These are phyloP conservation scores for Esox niger DNA, from an alignment of 2,113 vertebrate genomes.

Conservation along the genomic window DNA sequence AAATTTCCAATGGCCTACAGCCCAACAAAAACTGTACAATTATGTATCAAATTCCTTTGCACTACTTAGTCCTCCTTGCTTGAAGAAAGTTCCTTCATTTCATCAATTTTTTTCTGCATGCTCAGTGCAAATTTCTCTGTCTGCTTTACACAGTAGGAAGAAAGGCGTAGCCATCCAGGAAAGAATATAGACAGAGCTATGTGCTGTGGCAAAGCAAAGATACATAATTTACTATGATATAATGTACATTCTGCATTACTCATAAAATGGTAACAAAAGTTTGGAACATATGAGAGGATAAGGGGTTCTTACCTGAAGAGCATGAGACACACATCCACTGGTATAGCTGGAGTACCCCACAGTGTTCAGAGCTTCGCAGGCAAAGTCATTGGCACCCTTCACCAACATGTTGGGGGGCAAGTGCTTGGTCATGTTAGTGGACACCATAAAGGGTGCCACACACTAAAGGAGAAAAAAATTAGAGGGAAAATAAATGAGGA, in stretches of 20 bases:
- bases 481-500: neutral
- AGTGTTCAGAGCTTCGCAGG: constrained; percentile 71
- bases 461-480: constrained; percentile 54
- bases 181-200: constrained; percentile 47
- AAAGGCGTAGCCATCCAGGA: constrained; percentile 63
- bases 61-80: constrained; percentile 38
- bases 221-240: no score
- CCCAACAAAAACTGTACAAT: neutral
- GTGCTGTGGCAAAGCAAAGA: constrained; percentile 42
- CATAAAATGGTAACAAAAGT: no score
- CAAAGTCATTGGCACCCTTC: constrained; percentile 57
- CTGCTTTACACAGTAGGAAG: constrained; percentile 45
- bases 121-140: neutral
- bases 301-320: constrained; percentile 66
- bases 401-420: constrained; percentile 27
- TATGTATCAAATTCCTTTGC: neutral
- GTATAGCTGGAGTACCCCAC: constrained; percentile 71
- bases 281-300: neutral
- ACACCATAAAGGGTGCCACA: constrained; percentile 68
- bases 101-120: neutral
- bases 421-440: constrained; percentile 73
- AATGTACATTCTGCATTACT: no score
- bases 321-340: constrained; percentile 70
- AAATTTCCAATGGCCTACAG: neutral
- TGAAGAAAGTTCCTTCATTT: neutral